Evolutionary conservation across 2,888 invertebrate species (phyloP).

Genomic region (Synergus itoensis): DNA sequence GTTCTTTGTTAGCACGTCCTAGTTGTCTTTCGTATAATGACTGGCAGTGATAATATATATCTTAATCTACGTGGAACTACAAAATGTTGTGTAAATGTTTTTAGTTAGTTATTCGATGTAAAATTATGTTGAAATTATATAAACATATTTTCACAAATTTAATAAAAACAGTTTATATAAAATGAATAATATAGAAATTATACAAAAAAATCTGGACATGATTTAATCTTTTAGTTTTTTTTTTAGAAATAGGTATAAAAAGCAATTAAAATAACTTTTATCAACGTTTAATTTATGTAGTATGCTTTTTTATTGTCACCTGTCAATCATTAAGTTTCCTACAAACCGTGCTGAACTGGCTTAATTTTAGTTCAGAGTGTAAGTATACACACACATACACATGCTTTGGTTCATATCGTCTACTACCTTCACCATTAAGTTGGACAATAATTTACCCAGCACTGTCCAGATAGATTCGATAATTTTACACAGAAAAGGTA

Average conservation of each 20-base stretch:
- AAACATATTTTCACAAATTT: background rate
- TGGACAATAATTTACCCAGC: slow-evolving; percentile 53
- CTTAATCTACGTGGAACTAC: slow-evolving; percentile 49
- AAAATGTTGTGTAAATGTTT: slow-evolving; percentile 5
- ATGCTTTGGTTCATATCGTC: background rate
- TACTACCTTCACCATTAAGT: slow-evolving; percentile 43
- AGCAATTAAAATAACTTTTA: background rate
- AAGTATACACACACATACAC: slow-evolving; percentile 45
- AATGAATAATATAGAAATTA: no score
- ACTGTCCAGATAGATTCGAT: background rate
- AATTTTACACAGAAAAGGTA: background rate
- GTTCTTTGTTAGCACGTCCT: slow-evolving; percentile 46
- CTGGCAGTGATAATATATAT: slow-evolving; percentile 51
- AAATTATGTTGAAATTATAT: background rate
- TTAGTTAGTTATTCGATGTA: background rate
- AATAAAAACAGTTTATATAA: background rate
- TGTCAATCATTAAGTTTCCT: slow-evolving; percentile 50
- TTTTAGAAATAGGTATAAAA: background rate
- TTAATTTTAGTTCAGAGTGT: slow-evolving; percentile 55
- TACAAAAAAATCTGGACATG: background rate
- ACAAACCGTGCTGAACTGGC: slow-evolving; percentile 55
- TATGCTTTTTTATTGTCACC: background rate
- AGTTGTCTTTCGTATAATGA: slow-evolving; percentile 51
- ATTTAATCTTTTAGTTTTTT: background rate
- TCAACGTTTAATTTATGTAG: background rate